Conservation (phyloP, 2,113 vertebrate genomes). For the Ctenomys sociabilis region DNA sequence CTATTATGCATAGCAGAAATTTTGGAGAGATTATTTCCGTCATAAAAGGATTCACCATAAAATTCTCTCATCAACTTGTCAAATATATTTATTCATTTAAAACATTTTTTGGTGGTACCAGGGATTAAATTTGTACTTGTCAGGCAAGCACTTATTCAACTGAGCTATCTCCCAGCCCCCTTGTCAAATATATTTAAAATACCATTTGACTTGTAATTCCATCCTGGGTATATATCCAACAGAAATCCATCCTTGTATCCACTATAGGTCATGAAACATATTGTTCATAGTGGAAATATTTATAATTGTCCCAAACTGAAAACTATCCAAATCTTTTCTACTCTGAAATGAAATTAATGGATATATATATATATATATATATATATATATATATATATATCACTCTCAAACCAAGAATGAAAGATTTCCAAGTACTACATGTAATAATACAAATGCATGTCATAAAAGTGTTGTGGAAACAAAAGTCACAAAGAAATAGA, state of each 20-base stretch:
- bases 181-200: conserved; percentile 50
- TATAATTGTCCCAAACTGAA: not conserved
- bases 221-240: not conserved
- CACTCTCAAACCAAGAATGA: not conserved
- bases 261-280: not conserved
- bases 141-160: too few relatives aligned
- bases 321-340: not conserved
- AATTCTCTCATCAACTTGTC: conserved; percentile 16
- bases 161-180: too few relatives aligned
- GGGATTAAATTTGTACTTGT: too few relatives aligned
- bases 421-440: not conserved
- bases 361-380: not conserved
- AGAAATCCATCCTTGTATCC: conserved; percentile 7
- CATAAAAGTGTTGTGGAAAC: not conserved
- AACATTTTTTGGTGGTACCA: too few relatives aligned
- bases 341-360: conserved; percentile 22
- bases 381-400: not conserved
- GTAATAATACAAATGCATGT: not conserved
- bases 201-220: conserved; percentile 44
- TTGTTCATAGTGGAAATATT: not conserved
- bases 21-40: conserved; percentile 37
- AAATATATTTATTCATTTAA: not conserved
- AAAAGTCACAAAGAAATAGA: not conserved
- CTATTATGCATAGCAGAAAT: conserved; percentile 44
- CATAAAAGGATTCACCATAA: conserved; percentile 9